Percentiles rank a stretch among this genome's conserved stretches.
These are phyloP conservation scores for Yponomeuta sedellus DNA, from an alignment of 2,888 invertebrate species.

Conservation along the genomic window DNA sequence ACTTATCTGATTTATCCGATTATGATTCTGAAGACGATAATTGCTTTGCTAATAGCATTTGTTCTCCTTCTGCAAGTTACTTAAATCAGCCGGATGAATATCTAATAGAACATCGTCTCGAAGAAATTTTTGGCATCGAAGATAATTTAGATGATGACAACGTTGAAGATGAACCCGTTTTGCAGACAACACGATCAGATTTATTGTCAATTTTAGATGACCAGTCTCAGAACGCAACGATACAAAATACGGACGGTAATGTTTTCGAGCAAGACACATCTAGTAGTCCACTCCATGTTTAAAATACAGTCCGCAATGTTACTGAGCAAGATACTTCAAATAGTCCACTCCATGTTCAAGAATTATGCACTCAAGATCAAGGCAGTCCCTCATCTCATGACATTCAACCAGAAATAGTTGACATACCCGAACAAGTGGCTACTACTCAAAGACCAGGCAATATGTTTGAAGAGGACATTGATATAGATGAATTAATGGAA, in stretches of 20 bases:
- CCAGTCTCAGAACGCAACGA: conserved; percentile 6
- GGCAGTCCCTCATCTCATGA: conserved; percentile 18
- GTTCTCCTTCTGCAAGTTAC: conserved; percentile 21
- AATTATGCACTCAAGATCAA: conserved; percentile 19
- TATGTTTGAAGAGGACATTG: conserved; percentile 19
- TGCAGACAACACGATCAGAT: conserved; percentile 16
- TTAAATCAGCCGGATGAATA: conserved; percentile 20
- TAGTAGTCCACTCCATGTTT: neutral
- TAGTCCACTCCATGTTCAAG: conserved; percentile 19
- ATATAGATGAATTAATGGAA: conserved; percentile 19
- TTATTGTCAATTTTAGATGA: conserved; percentile 16
- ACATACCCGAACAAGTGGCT: conserved; percentile 16
- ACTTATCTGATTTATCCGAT: conserved; percentile 15
- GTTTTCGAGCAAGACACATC: conserved; percentile 14
- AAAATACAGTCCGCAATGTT: conserved; percentile 17
- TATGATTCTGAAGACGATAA: conserved; percentile 20
- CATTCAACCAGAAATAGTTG: conserved; percentile 18
- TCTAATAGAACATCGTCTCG: conserved; percentile 21
- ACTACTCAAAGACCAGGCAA: conserved; percentile 18
- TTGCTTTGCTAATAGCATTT: conserved; percentile 22
- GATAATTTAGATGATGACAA: conserved; percentile 19
- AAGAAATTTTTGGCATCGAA: conserved; percentile 21
- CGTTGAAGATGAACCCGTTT: conserved; percentile 18
- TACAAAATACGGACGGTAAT: conserved; percentile 17
- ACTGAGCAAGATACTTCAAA: conserved; percentile 19